Percentiles rank a stretch among this genome's conserved stretches.
Evolutionary conservation across 2,888 invertebrate genomes (phyloP).

Genomic region (Saturnia pavonia): DNA sequence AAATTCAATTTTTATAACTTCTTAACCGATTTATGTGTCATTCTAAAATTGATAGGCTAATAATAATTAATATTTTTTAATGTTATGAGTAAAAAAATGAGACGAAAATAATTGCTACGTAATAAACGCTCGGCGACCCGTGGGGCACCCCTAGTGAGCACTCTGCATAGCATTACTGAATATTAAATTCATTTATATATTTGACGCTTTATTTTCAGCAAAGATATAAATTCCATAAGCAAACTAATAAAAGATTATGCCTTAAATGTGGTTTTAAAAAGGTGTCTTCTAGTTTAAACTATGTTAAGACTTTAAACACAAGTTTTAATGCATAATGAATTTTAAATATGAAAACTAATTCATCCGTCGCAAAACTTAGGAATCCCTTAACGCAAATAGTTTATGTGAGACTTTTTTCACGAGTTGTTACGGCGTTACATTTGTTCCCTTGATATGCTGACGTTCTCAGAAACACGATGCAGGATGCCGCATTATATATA

Average conservation of each 20-base stretch:
- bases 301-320: not conserved
- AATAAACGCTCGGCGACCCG: too few relatives aligned
- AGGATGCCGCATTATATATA: too few relatives aligned
- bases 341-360: constrained; percentile 2
- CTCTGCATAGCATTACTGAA: too few relatives aligned
- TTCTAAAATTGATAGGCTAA: too few relatives aligned
- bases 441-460: not conserved
- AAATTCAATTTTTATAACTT: too few relatives aligned
- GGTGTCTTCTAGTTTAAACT: not conserved
- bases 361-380: not conserved
- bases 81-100: too few relatives aligned
- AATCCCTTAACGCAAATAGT: not conserved
- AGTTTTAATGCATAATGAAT: not conserved
- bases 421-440: not conserved
- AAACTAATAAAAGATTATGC: not conserved
- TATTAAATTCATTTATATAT: not conserved
- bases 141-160: too few relatives aligned
- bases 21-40: too few relatives aligned
- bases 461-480: not conserved
- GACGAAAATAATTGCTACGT: too few relatives aligned
- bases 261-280: not conserved
- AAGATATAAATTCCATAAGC: not conserved
- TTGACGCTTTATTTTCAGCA: not conserved
- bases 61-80: too few relatives aligned
- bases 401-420: not conserved